Conservation (phyloP, 2,888 invertebrate species). For the Platypus cylindrus region DNA sequence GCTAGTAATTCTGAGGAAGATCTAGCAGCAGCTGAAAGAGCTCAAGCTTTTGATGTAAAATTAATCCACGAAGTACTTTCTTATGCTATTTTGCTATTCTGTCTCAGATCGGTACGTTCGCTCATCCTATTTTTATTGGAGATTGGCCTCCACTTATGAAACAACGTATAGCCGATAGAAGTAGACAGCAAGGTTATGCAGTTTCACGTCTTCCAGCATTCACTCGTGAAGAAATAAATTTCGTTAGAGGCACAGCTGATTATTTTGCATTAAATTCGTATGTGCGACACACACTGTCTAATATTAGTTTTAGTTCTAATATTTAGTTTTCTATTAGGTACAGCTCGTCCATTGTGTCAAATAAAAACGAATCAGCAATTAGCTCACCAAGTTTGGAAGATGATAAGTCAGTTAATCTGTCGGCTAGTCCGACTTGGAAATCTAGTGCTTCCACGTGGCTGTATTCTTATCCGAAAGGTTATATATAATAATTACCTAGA, state of each 20-base stretch:
- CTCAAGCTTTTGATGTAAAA: not conserved
- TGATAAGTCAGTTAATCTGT: conserved; percentile 8
- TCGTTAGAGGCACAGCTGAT: conserved; percentile 51
- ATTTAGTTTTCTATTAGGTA: conserved; percentile 8
- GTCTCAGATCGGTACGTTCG: conserved; percentile 20
- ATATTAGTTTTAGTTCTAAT: too few relatives aligned
- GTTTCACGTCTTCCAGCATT: conserved; percentile 51
- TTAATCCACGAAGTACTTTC: not conserved
- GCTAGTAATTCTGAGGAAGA: not conserved
- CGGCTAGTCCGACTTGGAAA: conserved; percentile 7
- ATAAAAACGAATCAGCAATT: conserved; percentile 8
- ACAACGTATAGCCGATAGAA: conserved; percentile 42
- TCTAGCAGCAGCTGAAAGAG: not conserved
- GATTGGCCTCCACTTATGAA: conserved; percentile 57
- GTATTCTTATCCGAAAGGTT: conserved; percentile 12
- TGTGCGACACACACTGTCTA: not conserved
- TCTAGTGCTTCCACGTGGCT: conserved; percentile 11
- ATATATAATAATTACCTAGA: too few relatives aligned
- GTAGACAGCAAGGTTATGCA: conserved; percentile 32
- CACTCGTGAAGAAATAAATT: conserved; percentile 44
- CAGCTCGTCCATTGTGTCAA: conserved; percentile 5
- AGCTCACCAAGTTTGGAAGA: conserved; percentile 7
- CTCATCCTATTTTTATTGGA: conserved; percentile 47
- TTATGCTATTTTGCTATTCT: not conserved
- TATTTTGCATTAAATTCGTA: conserved; percentile 27